These are phyloP conservation scores for Carcinoscorpius rotundicauda DNA, from an alignment of 1,140 invertebrate species.

Conservation along the genomic window DNA sequence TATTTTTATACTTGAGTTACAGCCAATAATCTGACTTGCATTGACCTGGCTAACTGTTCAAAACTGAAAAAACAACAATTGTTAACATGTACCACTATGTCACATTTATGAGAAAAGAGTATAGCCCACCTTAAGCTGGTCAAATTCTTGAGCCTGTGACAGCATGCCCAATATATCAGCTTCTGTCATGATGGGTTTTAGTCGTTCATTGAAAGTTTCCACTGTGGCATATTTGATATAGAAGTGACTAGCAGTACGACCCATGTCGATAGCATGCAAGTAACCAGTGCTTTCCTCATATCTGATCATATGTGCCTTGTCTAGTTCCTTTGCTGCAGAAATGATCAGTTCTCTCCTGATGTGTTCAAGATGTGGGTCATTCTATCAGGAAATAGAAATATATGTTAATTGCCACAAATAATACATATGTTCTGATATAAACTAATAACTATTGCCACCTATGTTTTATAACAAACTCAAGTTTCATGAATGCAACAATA, in stretches of 20 bases:
- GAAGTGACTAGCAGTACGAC: conserved; percentile 91
- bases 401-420: too few species aligned
- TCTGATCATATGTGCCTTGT: conserved; percentile 88
- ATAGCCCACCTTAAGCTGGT: conserved; percentile 72
- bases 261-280: conserved; percentile 73
- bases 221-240: conserved; percentile 97
- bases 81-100: too few species aligned
- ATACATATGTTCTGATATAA: too few species aligned
- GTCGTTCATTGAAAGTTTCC: conserved; percentile 68
- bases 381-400: conserved; percentile 32
- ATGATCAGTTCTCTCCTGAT: conserved; percentile 64
- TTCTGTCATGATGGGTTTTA: conserved; percentile 69
- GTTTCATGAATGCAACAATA: too few species aligned
- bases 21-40: too few species aligned
- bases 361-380: conserved; percentile 59
- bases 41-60: too few species aligned
- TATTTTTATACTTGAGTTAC: too few species aligned
- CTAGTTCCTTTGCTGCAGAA: conserved; percentile 63
- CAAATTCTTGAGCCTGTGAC: conserved; percentile 83
- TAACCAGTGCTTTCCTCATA: conserved; percentile 73
- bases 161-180: conserved; percentile 77
- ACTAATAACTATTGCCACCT: too few species aligned
- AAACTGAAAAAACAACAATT: too few species aligned
- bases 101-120: neutral
- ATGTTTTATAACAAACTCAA: too few species aligned